A percentile compares a stretch with the other conserved stretches of the same genome.
Conservation (phyloP, 1,140 invertebrate species). For the Cotesia chilonis region DNA sequence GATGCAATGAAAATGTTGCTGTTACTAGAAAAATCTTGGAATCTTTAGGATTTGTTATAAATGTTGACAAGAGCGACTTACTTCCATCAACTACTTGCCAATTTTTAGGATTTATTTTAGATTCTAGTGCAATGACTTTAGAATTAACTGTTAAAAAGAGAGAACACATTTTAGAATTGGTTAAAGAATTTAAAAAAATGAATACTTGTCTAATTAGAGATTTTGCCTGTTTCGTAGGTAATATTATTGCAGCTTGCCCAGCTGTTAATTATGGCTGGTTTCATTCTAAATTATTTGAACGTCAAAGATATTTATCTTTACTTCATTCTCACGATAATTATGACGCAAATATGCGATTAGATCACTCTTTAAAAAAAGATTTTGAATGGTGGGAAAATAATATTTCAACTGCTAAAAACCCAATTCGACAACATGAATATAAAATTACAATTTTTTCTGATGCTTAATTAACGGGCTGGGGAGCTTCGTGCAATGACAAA, state of each 20-base stretch:
- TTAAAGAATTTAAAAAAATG: not conserved
- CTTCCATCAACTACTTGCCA: not conserved
- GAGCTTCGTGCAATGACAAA: too few species aligned
- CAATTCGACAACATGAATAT: too few species aligned
- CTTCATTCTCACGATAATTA: too few species aligned
- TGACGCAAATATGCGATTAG: too few species aligned
- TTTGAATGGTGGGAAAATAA: too few species aligned
- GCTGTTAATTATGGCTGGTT: not conserved
- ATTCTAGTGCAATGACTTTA: not conserved
- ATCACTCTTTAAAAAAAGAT: too few species aligned
- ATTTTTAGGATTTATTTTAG: conserved; percentile 1
- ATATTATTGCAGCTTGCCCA: not conserved
- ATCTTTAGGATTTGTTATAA: not conserved
- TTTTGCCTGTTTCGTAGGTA: not conserved
- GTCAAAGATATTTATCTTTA: too few species aligned
- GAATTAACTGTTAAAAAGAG: not conserved
- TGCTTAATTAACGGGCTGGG: too few species aligned
- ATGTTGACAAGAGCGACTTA: not conserved
- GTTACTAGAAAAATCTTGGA: not conserved
- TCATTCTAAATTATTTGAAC: too few species aligned
- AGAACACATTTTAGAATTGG: not conserved
- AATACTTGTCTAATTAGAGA: not conserved
- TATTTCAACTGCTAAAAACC: too few species aligned
- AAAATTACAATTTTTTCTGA: too few species aligned
- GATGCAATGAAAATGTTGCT: not conserved